Evolutionary conservation across 2,888 invertebrate genomes (phyloP), one percentile per base, ranked within the genome.

Genomic region (Pseudanteris insignis): DNA sequence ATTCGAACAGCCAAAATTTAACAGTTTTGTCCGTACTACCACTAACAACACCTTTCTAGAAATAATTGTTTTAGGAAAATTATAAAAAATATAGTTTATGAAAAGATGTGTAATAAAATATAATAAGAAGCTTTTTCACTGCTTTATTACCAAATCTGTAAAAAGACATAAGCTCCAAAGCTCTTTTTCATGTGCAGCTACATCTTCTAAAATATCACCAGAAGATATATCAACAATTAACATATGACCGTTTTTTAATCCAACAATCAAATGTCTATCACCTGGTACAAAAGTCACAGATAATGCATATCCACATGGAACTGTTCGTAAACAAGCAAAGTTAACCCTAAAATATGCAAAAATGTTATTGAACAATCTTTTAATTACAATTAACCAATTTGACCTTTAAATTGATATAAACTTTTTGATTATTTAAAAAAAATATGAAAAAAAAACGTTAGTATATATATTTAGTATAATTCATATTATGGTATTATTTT

Each of bases 1-100:
- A 83, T 77, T 96, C 94, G 77, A 96, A 96, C 51, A 89, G 88
- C 97, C 97, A 98, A 70, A 96, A 88, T 80, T 95, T 96, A 0
- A 96, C 90, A 0, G 90, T 90, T 64, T 90, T 88, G 77, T 98
- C 97, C 0, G 89, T 90, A 47, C 96, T 90, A 1, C 94, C 96
- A 1, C 93, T 89, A 5, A 88, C 88, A 70, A 92, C 88, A 1
- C 93, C 92, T 69, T 88, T 83, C 89, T 89, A 74, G 81, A 68
- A 69, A n/a, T n/a, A n/a, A n/a, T n/a, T n/a, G n/a, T n/a, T n/a
- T n/a, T n/a, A n/a, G n/a, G n/a, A n/a, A n/a, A n/a, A n/a, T n/a
- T n/a, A n/a, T 26, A 36, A 32, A 51, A 44, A 21, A 2, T 6
- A 21, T 36, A 5, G 26, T n/a, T n/a, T n/a, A n/a, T n/a, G n/a